Conservation (phyloP, 1,140 invertebrate species). For the Eupeodes corollae region DNA sequence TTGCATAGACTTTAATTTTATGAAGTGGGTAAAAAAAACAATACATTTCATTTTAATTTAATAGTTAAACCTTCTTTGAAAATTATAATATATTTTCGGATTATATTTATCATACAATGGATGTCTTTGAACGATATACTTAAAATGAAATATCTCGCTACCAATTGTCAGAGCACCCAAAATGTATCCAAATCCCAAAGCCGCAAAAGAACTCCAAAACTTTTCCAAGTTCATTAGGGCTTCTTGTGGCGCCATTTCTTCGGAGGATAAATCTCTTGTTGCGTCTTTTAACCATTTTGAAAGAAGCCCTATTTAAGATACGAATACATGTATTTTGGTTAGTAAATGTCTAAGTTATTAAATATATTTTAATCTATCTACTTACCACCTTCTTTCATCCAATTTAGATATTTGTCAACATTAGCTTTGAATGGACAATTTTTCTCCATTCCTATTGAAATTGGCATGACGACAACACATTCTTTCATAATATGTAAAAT, state of each 20-base stretch:
- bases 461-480: constrained; percentile 67
- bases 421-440: constrained; percentile 64
- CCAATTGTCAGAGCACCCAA: constrained; percentile 45
- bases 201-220: constrained; percentile 61
- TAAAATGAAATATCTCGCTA: constrained; percentile 54
- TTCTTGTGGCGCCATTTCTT: constrained; percentile 41
- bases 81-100: constrained; percentile 30
- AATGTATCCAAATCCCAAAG: constrained; percentile 53
- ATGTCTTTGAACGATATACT: constrained; percentile 49
- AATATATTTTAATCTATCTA: neutral
- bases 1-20: too few relatives aligned
- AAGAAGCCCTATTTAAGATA: constrained; percentile 38
- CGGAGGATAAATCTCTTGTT: constrained; percentile 41
- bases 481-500: constrained; percentile 68
- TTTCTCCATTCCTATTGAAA: constrained; percentile 66
- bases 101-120: constrained; percentile 60
- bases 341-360: neutral
- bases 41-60: too few relatives aligned
- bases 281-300: constrained; percentile 69
- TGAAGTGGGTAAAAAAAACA: too few relatives aligned
- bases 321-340: too few relatives aligned
- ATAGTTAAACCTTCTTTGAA: neutral
- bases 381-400: constrained; percentile 56
- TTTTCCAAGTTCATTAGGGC: constrained; percentile 64
- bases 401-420: constrained; percentile 52